Evolutionary conservation across 2,888 invertebrate species (phyloP).

Genomic region (Idaea straminata): DNA sequence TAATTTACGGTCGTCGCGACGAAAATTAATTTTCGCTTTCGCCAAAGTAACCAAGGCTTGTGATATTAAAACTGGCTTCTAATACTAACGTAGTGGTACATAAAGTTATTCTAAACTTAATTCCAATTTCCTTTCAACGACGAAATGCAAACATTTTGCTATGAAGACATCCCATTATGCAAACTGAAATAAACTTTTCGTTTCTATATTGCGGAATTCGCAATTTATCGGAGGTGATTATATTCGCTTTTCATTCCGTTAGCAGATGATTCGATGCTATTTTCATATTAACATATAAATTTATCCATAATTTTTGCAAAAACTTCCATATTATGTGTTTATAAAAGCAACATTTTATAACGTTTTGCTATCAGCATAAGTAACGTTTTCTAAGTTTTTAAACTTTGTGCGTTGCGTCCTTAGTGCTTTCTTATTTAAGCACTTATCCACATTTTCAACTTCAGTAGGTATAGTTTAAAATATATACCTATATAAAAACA

Average conservation of each 20-base stretch:
- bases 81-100: neutral
- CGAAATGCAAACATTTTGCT: neutral
- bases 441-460: neutral
- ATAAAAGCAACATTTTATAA: neutral
- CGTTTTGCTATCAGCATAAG: neutral
- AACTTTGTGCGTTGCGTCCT: neutral
- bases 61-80: conserved; percentile 1
- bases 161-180: neutral
- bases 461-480: neutral
- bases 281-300: neutral
- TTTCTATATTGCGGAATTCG: too few relatives aligned
- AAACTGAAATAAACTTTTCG: neutral
- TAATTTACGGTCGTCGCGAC: neutral
- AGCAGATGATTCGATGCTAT: neutral
- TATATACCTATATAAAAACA: too few relatives aligned
- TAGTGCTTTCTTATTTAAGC: neutral
- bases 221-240: neutral
- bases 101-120: neutral
- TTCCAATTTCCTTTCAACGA: neutral
- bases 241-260: neutral
- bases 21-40: neutral
- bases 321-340: too few relatives aligned
- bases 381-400: neutral
- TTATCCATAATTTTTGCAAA: neutral
- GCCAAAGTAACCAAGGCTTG: neutral